Evolutionary conservation across 2,888 invertebrate species (phyloP).

Genomic region (Harpalus rufipes): DNA sequence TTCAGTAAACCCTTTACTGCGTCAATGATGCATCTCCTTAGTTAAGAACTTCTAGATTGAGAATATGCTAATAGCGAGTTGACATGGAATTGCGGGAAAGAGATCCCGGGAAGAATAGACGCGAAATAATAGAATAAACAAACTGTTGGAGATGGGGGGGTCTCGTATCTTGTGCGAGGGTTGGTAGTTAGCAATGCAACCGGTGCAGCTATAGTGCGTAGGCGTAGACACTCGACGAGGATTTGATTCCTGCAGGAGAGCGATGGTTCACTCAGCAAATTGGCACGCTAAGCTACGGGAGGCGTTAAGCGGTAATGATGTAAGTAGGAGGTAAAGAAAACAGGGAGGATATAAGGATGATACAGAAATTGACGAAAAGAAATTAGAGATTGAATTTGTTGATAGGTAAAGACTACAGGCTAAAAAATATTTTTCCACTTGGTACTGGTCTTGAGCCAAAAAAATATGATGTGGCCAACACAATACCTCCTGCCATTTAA

Average conservation of each 20-base stretch:
- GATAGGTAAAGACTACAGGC: too few species aligned
- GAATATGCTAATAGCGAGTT: slow-evolving; percentile 62
- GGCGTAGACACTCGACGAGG: background rate
- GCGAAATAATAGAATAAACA: slow-evolving; percentile 66
- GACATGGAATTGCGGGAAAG: slow-evolving; percentile 54
- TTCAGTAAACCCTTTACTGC: background rate
- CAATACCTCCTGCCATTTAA: too few species aligned
- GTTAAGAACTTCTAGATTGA: slow-evolving; percentile 30
- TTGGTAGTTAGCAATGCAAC: slow-evolving; percentile 29
- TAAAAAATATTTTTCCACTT: too few species aligned
- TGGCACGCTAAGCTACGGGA: slow-evolving; percentile 74
- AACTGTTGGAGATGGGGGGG: background rate
- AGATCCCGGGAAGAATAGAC: slow-evolving; percentile 31
- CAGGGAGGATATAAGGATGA: background rate
- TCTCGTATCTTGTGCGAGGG: background rate
- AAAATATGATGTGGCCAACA: too few species aligned
- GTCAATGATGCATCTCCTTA: slow-evolving; percentile 12
- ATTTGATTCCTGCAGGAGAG: slow-evolving; percentile 61
- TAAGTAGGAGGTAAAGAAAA: slow-evolving; percentile 49
- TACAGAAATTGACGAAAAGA: too few species aligned
- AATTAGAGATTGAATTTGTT: too few species aligned
- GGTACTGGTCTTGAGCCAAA: too few species aligned
- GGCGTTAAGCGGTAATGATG: slow-evolving; percentile 51
- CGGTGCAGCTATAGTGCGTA: slow-evolving; percentile 37
- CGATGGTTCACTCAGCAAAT: slow-evolving; percentile 74